These are phyloP conservation scores for Pangasius larnaudii DNA, from an alignment of 2,797 vertebrate species.

Conservation along the genomic window DNA sequence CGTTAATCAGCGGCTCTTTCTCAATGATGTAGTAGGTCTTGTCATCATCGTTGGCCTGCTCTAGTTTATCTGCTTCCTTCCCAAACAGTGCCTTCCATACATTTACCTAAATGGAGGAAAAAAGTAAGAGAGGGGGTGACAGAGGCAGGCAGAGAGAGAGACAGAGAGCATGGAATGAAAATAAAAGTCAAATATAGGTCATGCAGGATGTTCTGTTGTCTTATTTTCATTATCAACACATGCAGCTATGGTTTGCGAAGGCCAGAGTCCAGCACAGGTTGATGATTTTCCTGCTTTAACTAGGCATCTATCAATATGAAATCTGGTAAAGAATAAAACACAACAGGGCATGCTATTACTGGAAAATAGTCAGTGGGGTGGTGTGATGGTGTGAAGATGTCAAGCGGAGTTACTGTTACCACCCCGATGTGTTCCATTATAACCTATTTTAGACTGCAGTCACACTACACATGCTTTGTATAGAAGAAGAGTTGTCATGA, in stretches of 20 bases:
- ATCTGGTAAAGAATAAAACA: neutral
- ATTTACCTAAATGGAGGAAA: slow-evolving; percentile 68
- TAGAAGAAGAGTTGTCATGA: neutral
- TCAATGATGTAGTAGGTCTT: slow-evolving; percentile 96
- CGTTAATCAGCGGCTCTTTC: slow-evolving; percentile 90
- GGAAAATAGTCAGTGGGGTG: neutral
- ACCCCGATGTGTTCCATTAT: neutral
- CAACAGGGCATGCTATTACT: neutral
- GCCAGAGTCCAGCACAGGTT: neutral
- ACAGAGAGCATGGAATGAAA: neutral
- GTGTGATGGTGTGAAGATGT: neutral
- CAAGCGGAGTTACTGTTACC: neutral
- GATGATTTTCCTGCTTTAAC: neutral
- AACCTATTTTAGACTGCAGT: neutral
- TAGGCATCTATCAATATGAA: neutral
- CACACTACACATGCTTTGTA: neutral
- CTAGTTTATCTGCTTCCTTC: slow-evolving; percentile 93
- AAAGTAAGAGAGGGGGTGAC: neutral
- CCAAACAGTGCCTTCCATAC: slow-evolving; percentile 92
- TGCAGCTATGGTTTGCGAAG: neutral
- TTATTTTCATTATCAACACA: neutral
- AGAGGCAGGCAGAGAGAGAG: neutral
- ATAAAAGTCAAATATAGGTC: neutral
- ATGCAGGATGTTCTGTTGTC: neutral
- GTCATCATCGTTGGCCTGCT: slow-evolving; percentile 95